A percentile compares a stretch with the other conserved stretches of the same genome.
phyloP scores from a whole-genome alignment of 2,797 vertebrate species.

The Esox lucius region DNA sequence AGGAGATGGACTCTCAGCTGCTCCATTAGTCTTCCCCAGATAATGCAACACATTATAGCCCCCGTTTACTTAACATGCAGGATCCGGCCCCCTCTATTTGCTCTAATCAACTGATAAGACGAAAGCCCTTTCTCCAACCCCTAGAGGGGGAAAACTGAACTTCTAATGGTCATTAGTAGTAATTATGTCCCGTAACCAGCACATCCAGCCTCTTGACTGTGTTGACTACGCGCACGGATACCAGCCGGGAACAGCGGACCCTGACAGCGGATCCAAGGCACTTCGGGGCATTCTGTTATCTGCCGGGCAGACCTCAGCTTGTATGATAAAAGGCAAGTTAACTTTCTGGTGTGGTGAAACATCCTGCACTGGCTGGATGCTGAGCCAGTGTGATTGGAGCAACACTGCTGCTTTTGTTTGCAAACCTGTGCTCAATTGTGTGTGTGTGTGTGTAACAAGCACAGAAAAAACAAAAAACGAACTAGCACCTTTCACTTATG shows the following conservation, averaged over 20 bases:
- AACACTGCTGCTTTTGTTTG: constrained; percentile 29
- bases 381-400: constrained; percentile 28
- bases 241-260: constrained; percentile 39
- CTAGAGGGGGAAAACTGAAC: constrained; percentile 76
- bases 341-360: constrained; percentile 52
- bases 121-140: constrained; percentile 70
- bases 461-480: not conserved
- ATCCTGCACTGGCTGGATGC: constrained; percentile 20
- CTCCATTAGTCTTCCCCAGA: constrained; percentile 72
- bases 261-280: constrained; percentile 35
- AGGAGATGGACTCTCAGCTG: constrained; percentile 60
- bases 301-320: constrained; percentile 15
- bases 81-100: constrained; percentile 75
- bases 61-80: constrained; percentile 79
- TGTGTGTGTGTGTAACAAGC: not conserved
- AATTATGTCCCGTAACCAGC: constrained; percentile 76
- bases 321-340: constrained; percentile 46
- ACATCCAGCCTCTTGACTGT: constrained; percentile 60
- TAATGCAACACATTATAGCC: constrained; percentile 67
- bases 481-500: not conserved
- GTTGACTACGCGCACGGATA: constrained; percentile 41
- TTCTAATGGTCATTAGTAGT: constrained; percentile 83
- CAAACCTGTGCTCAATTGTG: not conserved
- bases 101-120: constrained; percentile 83
- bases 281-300: constrained; percentile 32